phyloP scores from a whole-genome alignment of 2,797 vertebrate species.

The Platyrinchus mystaceus region DNA sequence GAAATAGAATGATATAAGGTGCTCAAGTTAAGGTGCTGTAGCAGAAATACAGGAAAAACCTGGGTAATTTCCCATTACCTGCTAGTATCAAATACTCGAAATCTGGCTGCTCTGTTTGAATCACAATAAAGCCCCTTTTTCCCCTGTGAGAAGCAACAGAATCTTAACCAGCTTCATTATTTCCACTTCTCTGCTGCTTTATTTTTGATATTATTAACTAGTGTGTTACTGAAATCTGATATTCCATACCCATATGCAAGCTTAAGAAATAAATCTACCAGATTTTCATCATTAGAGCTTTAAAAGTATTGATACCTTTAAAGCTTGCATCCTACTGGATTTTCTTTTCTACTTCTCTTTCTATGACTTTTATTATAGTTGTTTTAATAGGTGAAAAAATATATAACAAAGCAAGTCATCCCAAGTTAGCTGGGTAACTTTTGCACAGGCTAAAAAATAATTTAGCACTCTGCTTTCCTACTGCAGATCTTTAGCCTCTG shows the following conservation, averaged over 20 bases:
- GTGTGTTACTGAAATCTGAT: background rate
- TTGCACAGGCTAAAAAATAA: background rate
- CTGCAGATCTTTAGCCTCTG: background rate
- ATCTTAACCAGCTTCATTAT: constrained; percentile 44
- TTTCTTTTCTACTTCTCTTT: background rate
- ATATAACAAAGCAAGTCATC: background rate
- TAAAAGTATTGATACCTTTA: background rate
- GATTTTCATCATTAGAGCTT: background rate
- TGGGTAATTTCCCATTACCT: constrained; percentile 62
- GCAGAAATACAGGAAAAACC: constrained; percentile 48
- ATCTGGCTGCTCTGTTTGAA: constrained; percentile 51
- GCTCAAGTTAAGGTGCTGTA: constrained; percentile 47
- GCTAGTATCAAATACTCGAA: constrained; percentile 54
- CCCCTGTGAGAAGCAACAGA: constrained; percentile 22
- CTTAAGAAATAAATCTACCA: background rate
- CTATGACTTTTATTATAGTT: background rate
- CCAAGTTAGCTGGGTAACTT: background rate
- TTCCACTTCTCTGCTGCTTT: background rate
- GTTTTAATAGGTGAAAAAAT: background rate
- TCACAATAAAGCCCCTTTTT: constrained; percentile 55
- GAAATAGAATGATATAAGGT: constrained; percentile 50
- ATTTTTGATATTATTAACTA: constrained; percentile 27
- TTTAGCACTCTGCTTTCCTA: background rate
- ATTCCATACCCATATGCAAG: background rate
- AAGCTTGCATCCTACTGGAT: background rate